Conservation (phyloP, 2,888 invertebrate species). For the Blastobasis adustella region DNA sequence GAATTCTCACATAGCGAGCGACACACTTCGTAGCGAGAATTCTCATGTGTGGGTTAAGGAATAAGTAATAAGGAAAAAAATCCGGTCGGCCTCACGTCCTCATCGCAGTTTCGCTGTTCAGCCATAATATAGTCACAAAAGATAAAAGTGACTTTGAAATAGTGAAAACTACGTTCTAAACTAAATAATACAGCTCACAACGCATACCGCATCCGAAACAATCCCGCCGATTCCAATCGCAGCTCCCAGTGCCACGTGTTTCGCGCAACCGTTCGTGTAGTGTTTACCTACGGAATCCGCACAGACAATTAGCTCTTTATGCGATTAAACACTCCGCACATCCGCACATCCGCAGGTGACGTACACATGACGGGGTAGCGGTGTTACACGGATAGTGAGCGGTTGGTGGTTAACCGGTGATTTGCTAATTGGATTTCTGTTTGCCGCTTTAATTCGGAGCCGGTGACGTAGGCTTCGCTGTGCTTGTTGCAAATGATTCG, state of each 20-base stretch:
- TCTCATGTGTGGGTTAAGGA: too few species aligned
- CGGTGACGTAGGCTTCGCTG: too few species aligned
- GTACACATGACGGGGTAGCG: slow-evolving; percentile 24
- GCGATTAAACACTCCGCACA: slow-evolving; percentile 57
- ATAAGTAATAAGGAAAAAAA: too few species aligned
- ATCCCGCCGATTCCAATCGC: not conserved
- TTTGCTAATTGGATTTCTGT: slow-evolving; percentile 1
- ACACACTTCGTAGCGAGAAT: too few species aligned
- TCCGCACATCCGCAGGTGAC: slow-evolving; percentile 54
- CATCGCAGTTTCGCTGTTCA: too few species aligned
- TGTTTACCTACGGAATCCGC: slow-evolving; percentile 69
- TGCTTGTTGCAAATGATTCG: too few species aligned
- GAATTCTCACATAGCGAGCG: too few species aligned
- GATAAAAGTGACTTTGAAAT: too few species aligned
- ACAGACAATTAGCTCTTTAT: slow-evolving; percentile 72
- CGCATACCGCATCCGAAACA: not conserved
- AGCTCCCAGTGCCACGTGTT: not conserved
- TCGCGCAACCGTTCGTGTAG: slow-evolving; percentile 27
- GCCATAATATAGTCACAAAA: too few species aligned
- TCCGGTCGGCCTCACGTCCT: too few species aligned
- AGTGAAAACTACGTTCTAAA: not conserved
- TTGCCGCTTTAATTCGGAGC: too few species aligned
- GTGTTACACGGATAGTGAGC: slow-evolving; percentile 17
- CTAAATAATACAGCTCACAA: not conserved
- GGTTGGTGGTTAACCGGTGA: slow-evolving; percentile 10